A percentile compares a stretch with the other conserved stretches of the same genome.
Evolutionary conservation across 1,140 invertebrate genomes (phyloP).

Genomic region (Sesamia nonagrioides): DNA sequence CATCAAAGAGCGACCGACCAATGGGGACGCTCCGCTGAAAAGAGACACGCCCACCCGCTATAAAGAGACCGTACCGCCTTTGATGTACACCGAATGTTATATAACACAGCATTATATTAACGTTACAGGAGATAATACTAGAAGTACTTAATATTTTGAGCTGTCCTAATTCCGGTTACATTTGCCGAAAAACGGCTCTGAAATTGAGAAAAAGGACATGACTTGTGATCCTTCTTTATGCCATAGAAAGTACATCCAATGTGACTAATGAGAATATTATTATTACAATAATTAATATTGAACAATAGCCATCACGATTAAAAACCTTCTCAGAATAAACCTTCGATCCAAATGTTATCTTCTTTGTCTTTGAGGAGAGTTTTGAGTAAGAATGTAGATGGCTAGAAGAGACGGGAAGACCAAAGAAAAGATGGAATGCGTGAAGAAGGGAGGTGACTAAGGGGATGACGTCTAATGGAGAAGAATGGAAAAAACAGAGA

Average conservation of each 20-base stretch:
- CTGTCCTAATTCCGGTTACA: not conserved
- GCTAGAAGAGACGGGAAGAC: too few relatives aligned
- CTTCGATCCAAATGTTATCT: too few relatives aligned
- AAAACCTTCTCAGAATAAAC: too few relatives aligned
- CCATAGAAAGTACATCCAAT: not conserved
- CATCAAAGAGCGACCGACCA: constrained; percentile 60
- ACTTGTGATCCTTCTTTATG: not conserved
- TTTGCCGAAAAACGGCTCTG: not conserved
- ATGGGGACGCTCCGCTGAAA: constrained; percentile 70
- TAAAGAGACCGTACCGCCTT: constrained; percentile 70
- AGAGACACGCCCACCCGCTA: constrained; percentile 80
- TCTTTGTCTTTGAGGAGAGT: too few relatives aligned
- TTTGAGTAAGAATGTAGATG: too few relatives aligned
- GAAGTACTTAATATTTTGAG: constrained; percentile 18
- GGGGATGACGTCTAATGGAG: too few relatives aligned
- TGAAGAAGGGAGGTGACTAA: too few relatives aligned
- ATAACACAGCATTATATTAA: constrained; percentile 34
- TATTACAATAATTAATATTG: too few relatives aligned
- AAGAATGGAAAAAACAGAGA: too few relatives aligned
- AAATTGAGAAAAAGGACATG: not conserved
- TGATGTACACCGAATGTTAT: constrained; percentile 54
- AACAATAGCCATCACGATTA: too few relatives aligned
- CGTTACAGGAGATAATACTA: not conserved
- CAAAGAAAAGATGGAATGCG: too few relatives aligned
- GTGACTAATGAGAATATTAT: too few relatives aligned